Evolutionary conservation across 1,140 invertebrate species (phyloP).

Genomic region (Thaumetopoea pityocampa): DNA sequence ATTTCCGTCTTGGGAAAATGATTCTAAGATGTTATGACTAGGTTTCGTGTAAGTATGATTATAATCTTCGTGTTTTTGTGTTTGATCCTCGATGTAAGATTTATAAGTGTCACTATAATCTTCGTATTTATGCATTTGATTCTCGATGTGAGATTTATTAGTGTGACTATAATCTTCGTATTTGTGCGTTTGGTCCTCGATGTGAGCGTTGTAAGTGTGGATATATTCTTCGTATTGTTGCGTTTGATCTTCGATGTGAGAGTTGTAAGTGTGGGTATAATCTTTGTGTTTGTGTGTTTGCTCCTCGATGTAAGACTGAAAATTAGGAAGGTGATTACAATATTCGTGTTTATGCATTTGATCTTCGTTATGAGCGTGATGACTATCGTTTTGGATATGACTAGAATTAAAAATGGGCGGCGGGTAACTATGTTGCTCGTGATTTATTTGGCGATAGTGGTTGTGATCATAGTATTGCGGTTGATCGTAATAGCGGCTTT

Average conservation of each 20-base stretch:
- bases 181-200: slow-evolving; percentile 3
- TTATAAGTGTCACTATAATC: slow-evolving; percentile 12
- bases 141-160: not conserved
- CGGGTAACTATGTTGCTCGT: slow-evolving; percentile 1
- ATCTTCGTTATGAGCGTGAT: slow-evolving; percentile 7
- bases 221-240: slow-evolving; percentile 9
- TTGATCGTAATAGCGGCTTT: slow-evolving; percentile 11
- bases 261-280: slow-evolving; percentile 8
- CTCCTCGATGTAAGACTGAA: slow-evolving; percentile 9
- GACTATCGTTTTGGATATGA: too few relatives aligned
- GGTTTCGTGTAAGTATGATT: not conserved
- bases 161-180: slow-evolving; percentile 14
- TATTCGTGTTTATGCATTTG: slow-evolving; percentile 1
- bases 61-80: slow-evolving; percentile 2
- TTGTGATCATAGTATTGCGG: slow-evolving; percentile 8
- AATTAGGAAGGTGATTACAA: slow-evolving; percentile 8
- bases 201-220: slow-evolving; percentile 6
- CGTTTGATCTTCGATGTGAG: slow-evolving; percentile 3
- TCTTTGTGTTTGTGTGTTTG: slow-evolving; percentile 7
- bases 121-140: slow-evolving; percentile 9
- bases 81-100: slow-evolving; percentile 2
- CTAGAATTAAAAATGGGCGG: too few relatives aligned
- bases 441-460: slow-evolving; percentile 13
- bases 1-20: not conserved
- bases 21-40: not conserved